Evolutionary conservation across 1,140 invertebrate genomes (phyloP).

Genomic region (Homarus americanus): DNA sequence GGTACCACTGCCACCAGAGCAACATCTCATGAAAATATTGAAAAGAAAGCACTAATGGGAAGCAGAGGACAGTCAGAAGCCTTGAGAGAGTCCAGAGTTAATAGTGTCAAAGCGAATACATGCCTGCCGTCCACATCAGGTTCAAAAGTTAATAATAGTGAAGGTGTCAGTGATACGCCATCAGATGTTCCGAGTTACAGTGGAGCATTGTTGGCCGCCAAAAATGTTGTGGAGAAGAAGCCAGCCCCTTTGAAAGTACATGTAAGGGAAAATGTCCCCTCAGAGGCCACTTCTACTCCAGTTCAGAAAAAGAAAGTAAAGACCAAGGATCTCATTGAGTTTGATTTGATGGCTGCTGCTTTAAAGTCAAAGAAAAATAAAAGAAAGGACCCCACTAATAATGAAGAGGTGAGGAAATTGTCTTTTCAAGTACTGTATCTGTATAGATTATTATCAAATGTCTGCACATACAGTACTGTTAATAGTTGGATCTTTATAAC

Average conservation of each 20-base stretch:
- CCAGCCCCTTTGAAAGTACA: not conserved
- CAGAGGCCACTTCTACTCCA: not conserved
- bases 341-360: slow-evolving; percentile 23
- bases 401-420: not conserved
- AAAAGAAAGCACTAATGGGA: not conserved
- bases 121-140: not conserved
- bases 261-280: not conserved
- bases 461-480: too few relatives aligned
- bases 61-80: not conserved
- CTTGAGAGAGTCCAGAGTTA: not conserved
- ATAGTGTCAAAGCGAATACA: not conserved
- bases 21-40: not conserved
- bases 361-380: slow-evolving; percentile 10
- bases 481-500: too few relatives aligned
- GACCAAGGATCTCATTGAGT: slow-evolving; percentile 23
- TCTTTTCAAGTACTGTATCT: not conserved
- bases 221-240: not conserved
- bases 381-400: not conserved
- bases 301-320: slow-evolving; percentile 24
- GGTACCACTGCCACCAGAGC: not conserved
- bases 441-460: too few relatives aligned
- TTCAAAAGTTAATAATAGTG: not conserved
- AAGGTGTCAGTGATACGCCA: not conserved
- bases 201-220: not conserved
- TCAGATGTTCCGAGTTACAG: not conserved